Evolutionary conservation across 2,888 invertebrate genomes (phyloP).

Genomic region (Myopa tessellatipennis): DNA sequence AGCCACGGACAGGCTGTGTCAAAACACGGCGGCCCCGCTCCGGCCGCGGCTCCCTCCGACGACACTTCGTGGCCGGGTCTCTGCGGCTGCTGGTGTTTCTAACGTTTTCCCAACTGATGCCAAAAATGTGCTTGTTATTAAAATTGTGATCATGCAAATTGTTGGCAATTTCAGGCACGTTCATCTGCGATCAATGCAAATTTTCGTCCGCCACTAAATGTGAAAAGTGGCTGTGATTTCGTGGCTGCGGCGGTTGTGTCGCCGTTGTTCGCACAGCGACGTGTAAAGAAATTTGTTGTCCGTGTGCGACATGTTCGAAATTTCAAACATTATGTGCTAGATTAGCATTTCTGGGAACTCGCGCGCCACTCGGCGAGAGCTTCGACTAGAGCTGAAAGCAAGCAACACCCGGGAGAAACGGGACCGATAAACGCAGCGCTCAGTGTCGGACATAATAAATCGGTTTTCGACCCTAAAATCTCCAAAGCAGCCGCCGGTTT

Average conservation of each 20-base stretch:
- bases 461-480: neutral
- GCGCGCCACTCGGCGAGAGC: neutral
- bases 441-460: neutral
- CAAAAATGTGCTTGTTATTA: slow-evolving; percentile 39
- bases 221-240: neutral
- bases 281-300: slow-evolving; percentile 34
- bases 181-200: slow-evolving; percentile 38
- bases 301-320: slow-evolving; percentile 35
- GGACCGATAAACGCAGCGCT: neutral
- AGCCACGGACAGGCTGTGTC: slow-evolving; percentile 13
- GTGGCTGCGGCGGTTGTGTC: neutral
- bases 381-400: neutral
- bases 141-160: slow-evolving; percentile 45
- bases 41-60: slow-evolving; percentile 14
- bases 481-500: too few relatives aligned
- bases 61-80: slow-evolving; percentile 3
- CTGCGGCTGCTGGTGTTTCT: slow-evolving; percentile 19
- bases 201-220: slow-evolving; percentile 6
- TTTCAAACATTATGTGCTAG: slow-evolving; percentile 11
- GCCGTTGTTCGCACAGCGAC: neutral
- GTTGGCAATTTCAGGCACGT: slow-evolving; percentile 42
- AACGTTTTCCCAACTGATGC: slow-evolving; percentile 35
- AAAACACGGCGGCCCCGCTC: slow-evolving; percentile 11
- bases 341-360: neutral
- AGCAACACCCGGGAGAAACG: neutral